These are phyloP conservation scores for Tholera decimalis DNA, from an alignment of 2,888 invertebrate genomes.

Conservation along the genomic window DNA sequence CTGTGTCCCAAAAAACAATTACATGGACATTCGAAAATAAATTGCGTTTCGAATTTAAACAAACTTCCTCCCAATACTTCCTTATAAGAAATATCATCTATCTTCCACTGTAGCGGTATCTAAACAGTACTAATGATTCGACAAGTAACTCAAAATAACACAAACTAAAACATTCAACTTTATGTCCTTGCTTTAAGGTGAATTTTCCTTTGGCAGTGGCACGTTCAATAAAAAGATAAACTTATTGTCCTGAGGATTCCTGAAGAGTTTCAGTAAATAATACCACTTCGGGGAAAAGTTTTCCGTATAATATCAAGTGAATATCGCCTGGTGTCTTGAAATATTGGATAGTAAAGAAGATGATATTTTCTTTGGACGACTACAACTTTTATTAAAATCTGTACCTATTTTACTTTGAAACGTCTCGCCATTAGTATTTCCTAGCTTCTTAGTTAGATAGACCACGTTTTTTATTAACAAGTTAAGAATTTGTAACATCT, in stretches of 20 bases:
- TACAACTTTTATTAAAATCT: neutral
- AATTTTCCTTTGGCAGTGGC: neutral
- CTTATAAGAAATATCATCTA: constrained; percentile 12
- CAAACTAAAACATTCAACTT: neutral
- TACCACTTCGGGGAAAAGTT: constrained; percentile 23
- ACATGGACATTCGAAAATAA: neutral
- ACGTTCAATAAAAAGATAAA: constrained; percentile 16
- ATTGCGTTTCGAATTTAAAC: neutral
- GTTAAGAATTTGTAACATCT: too few species aligned
- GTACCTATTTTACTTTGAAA: too few species aligned
- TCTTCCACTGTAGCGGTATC: constrained; percentile 6
- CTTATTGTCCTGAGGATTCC: constrained; percentile 34
- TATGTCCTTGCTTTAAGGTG: neutral
- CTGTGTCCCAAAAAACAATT: too few species aligned
- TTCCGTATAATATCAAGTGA: constrained; percentile 16
- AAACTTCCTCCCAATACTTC: neutral
- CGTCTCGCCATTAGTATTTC: too few species aligned
- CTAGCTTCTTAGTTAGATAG: too few species aligned
- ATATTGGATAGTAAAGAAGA: neutral
- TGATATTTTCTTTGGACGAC: neutral
- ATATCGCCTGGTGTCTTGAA: constrained; percentile 10
- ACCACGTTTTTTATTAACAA: too few species aligned
- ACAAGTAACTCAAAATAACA: constrained; percentile 3
- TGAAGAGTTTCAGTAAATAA: constrained; percentile 32
- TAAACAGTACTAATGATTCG: constrained; percentile 42